Evolutionary conservation across 2,797 vertebrate genomes (phyloP).

Genomic region (Eleutherodactylus coqui): DNA sequence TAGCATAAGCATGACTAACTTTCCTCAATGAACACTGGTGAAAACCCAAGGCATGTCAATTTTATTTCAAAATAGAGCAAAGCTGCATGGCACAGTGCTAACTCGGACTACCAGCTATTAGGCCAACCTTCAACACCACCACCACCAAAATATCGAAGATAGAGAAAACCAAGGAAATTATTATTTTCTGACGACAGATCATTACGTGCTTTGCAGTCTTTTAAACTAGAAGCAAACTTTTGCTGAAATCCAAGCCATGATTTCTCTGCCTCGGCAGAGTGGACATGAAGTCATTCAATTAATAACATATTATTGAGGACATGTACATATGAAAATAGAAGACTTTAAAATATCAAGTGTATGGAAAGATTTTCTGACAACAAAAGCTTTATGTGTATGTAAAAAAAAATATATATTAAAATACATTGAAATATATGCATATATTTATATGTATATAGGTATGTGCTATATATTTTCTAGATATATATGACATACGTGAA

Average conservation of each 20-base stretch:
- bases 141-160: conserved; percentile 46
- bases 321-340: conserved; percentile 79
- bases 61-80: conserved; percentile 80
- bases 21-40: conserved; percentile 74
- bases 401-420: conserved; percentile 41
- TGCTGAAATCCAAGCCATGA: conserved; percentile 68
- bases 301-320: conserved; percentile 61
- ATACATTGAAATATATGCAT: conserved; percentile 28
- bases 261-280: conserved; percentile 64
- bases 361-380: conserved; percentile 73
- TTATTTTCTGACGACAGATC: conserved; percentile 44
- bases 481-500: conserved; percentile 25
- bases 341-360: conserved; percentile 78
- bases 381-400: conserved; percentile 70
- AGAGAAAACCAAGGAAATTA: conserved; percentile 54
- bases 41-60: conserved; percentile 87
- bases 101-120: conserved; percentile 66
- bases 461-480: conserved; percentile 33
- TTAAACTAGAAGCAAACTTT: conserved; percentile 65
- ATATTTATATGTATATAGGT: conserved; percentile 44
- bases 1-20: conserved; percentile 84
- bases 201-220: conserved; percentile 36
- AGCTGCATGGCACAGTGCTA: conserved; percentile 88
- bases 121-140: conserved; percentile 62
- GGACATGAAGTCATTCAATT: conserved; percentile 57